phyloP scores from a whole-genome alignment of 2,888 invertebrate genomes.

The Yponomeuta cagnagella region DNA sequence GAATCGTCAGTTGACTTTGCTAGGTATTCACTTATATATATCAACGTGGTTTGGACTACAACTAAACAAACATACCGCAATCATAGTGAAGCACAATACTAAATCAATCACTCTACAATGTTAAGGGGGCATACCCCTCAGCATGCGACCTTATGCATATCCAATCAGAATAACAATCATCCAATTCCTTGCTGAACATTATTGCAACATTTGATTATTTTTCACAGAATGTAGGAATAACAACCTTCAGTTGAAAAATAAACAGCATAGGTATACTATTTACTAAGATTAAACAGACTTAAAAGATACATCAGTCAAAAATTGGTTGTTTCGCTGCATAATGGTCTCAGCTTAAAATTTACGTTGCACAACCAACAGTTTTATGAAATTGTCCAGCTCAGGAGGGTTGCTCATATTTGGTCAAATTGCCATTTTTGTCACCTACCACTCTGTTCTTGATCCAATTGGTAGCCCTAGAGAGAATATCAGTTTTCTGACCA shows the following conservation, averaged over 20 bases:
- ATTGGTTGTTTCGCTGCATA: background rate
- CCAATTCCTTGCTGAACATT: too few species aligned
- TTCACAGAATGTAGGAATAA: constrained; percentile 13
- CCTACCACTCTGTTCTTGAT: constrained; percentile 57
- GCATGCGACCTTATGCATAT: background rate
- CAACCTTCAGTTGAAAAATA: background rate
- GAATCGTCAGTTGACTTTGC: background rate
- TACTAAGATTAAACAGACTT: background rate
- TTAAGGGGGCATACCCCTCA: constrained; percentile 18
- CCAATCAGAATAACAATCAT: constrained; percentile 4
- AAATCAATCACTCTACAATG: constrained; percentile 33
- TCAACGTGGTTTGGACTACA: background rate
- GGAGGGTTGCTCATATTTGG: constrained; percentile 38
- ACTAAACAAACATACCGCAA: constrained; percentile 3
- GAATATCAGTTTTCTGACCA: constrained; percentile 52
- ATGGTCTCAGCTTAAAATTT: background rate
- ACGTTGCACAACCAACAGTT: background rate
- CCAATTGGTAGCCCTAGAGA: constrained; percentile 66
- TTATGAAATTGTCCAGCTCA: background rate
- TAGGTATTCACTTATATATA: background rate
- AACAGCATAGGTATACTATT: background rate
- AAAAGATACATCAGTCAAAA: background rate
- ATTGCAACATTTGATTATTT: background rate
- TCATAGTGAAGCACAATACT: constrained; percentile 38
- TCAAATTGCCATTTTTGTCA: constrained; percentile 32